Evolutionary conservation across 2,113 vertebrate genomes (phyloP), one percentile per base, ranked within the genome.

Genomic region (Uropsilus gracilis): DNA sequence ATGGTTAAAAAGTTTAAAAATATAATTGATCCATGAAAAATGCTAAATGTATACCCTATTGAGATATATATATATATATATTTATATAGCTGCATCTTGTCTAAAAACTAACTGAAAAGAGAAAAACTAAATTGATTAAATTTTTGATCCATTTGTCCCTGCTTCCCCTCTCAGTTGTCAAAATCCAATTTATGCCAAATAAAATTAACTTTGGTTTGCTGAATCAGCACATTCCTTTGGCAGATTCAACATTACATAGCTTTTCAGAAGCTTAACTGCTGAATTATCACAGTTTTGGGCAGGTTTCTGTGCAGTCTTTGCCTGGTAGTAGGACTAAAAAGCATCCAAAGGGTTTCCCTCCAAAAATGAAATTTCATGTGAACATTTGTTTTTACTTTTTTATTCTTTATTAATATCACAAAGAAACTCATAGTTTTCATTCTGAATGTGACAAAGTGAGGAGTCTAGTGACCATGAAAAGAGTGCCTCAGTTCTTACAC

Each of bases 151-250:
- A 13, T 42, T 53, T 53, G 53, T 22, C 53, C 53, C 20, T 55
- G 53, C 53, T 10, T 20, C 39, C 37, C 34, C 55, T 71, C 30
- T 50, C 69, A 53, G 69, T 90, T 88, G 30, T 76, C 88, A 88
- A 17, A 83, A 87, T 88, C 78, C 0, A 95, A 12, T 78, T 93
- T 84, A 72, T 92, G 22, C 71, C 89, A 69, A 88, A 64, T 88
- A 86, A 82, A 88, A 91, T 55, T 87, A 57, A 90, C 73, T 61
- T 87, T 94, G 57, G 14, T 37, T 92, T 95, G 86, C 90, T 91
- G 91, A 96, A 93, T 94, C 73, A 94, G 95, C 94, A 83, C 89
- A 92, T 96, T 95, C 64, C 87, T 88, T 95, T 94, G 94, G 72
- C 32, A 88, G n/a, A 32, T 75, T 75, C 32, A 92, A 89, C 39